Evolutionary conservation across 2,113 vertebrate species (phyloP).

Genomic region (Epinephelus lanceolatus): DNA sequence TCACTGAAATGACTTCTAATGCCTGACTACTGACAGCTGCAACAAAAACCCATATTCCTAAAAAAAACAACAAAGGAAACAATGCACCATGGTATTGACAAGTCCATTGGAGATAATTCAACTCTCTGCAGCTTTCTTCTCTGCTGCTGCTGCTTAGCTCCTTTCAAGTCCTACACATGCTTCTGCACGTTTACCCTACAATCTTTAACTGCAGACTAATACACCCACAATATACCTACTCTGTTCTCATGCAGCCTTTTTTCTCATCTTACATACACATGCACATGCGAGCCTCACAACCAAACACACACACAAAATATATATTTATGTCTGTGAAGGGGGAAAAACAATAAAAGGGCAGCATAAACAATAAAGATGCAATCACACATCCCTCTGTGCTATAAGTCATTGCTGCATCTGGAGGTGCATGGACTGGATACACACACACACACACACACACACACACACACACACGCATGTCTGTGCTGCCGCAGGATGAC

Average conservation of each 20-base stretch:
- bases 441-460: background rate
- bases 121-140: constrained; percentile 19
- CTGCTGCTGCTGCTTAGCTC: background rate
- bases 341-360: background rate
- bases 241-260: background rate
- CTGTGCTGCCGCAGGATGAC: too few species aligned
- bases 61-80: constrained; percentile 42
- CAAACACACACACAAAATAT: background rate
- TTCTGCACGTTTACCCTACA: constrained; percentile 8
- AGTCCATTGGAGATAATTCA: constrained; percentile 48
- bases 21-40: constrained; percentile 67
- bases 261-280: background rate
- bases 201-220: background rate
- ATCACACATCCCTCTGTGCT: background rate
- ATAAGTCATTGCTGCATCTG: background rate
- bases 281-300: background rate
- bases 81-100: constrained; percentile 51
- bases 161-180: constrained; percentile 32
- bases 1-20: constrained; percentile 67
- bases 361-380: background rate
- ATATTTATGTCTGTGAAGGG: background rate
- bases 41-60: constrained; percentile 60
- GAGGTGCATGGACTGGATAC: too few species aligned
- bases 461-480: background rate
- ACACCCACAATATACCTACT: background rate